Percentiles rank a stretch among this genome's conserved stretches.
Conservation (phyloP, 2,113 vertebrate species). For the Chlorocebus sabaeus region DNA sequence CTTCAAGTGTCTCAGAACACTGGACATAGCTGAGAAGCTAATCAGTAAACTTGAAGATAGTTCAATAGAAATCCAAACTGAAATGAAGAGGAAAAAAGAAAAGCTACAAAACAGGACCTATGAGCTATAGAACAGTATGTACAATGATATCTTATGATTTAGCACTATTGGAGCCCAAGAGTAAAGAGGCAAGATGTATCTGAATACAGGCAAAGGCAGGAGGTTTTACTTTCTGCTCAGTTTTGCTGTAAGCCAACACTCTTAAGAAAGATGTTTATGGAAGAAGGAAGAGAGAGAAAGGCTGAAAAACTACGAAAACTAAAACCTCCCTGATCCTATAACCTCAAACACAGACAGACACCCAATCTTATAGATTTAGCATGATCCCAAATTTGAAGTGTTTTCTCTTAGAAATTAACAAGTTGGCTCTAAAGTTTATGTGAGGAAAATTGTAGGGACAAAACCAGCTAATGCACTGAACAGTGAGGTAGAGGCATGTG, state of each 20-base stretch:
- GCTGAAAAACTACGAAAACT: neutral
- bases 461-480: neutral
- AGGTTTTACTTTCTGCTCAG: neutral
- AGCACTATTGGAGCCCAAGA: neutral
- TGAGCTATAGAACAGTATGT: neutral
- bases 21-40: neutral
- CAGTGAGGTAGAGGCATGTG: neutral
- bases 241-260: neutral
- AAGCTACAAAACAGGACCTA: neutral
- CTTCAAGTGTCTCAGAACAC: neutral
- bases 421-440: neutral
- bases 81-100: neutral
- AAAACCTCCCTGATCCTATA: neutral
- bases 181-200: neutral
- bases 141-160: neutral
- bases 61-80: neutral
- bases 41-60: neutral
- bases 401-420: neutral
- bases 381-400: neutral
- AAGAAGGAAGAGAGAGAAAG: neutral
- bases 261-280: neutral
- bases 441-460: neutral
- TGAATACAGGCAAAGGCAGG: neutral
- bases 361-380: neutral
- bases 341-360: neutral